Conservation (phyloP, 2,113 vertebrate genomes). For the Prunella fulvescens region DNA sequence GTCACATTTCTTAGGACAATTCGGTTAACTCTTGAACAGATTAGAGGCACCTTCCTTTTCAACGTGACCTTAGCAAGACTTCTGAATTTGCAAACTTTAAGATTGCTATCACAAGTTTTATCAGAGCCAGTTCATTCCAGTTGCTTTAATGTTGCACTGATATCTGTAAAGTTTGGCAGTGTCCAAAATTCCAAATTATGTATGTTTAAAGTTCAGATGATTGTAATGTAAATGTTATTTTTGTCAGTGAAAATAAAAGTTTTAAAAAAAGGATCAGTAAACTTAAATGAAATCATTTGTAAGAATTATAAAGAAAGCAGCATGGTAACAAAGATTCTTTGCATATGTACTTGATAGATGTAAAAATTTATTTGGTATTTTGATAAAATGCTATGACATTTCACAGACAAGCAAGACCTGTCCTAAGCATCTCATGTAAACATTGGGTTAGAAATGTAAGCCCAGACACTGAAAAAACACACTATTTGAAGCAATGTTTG, state of each 20-base stretch:
- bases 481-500: not conserved
- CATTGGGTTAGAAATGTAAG: not conserved
- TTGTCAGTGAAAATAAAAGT: not conserved
- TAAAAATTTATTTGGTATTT: not conserved
- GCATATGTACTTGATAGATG: not conserved
- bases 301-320: not conserved
- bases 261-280: not conserved
- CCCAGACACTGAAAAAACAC: not conserved
- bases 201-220: not conserved
- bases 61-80: not conserved
- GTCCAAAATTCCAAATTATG: not conserved
- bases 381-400: not conserved
- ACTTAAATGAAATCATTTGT: not conserved
- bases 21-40: not conserved
- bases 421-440: rapidly evolving
- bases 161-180: not conserved
- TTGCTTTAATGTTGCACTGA: not conserved
- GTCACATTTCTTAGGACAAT: not conserved
- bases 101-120: not conserved
- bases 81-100: not conserved
- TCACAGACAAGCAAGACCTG: not conserved
- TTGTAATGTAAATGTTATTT: not conserved
- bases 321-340: not conserved
- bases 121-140: not conserved
- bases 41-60: not conserved